A percentile compares a stretch with the other conserved stretches of the same genome.
Conservation (phyloP, 2,113 vertebrate genomes). For the Damaliscus lunatus region DNA sequence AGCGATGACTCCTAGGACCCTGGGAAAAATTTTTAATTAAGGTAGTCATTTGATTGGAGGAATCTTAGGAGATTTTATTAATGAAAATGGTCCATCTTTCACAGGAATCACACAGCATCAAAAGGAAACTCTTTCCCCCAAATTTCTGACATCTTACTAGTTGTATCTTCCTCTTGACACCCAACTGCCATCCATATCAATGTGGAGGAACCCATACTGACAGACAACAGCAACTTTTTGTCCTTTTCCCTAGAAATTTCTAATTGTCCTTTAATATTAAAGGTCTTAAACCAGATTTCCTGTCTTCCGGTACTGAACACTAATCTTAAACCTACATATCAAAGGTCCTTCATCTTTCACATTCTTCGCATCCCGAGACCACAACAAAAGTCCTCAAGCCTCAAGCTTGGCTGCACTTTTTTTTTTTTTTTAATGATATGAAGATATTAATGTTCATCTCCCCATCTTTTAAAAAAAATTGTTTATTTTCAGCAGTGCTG, state of each 20-base stretch:
- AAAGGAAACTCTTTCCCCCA: not conserved
- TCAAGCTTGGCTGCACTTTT: not conserved
- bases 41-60: not conserved
- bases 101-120: not conserved
- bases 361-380: not conserved
- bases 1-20: not conserved
- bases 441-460: not conserved
- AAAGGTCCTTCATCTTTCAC: not conserved
- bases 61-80: not conserved
- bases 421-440: not conserved
- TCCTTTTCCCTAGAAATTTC: not conserved
- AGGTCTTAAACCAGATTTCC: not conserved
- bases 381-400: not conserved
- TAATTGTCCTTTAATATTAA: not conserved
- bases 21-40: not conserved
- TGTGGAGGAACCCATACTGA: not conserved
- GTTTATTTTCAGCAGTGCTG: not conserved
- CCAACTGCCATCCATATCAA: not conserved
- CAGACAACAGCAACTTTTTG: not conserved
- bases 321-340: not conserved
- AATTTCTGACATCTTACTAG: not conserved
- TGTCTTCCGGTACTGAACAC: not conserved
- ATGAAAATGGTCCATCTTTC: not conserved
- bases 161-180: not conserved
- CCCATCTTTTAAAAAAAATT: not conserved